Conservation (phyloP, 2,888 invertebrate species). For the Nezara viridula region DNA sequence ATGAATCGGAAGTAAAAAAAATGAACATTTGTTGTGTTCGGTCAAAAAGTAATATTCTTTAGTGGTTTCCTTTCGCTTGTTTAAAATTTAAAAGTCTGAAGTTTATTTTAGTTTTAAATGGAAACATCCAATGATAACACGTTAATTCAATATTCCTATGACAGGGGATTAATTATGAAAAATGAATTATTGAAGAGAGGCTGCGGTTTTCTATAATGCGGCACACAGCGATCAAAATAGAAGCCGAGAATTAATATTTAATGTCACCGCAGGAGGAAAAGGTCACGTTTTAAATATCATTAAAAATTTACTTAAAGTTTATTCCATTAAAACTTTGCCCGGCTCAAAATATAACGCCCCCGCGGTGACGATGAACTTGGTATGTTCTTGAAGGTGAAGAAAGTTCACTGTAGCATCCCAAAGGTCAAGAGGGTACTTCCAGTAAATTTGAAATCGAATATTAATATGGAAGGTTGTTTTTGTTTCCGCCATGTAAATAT, state of each 20-base stretch:
- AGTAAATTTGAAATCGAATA: background rate
- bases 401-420: background rate
- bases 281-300: conserved; percentile 40
- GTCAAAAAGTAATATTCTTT: no score
- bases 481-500: background rate
- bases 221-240: conserved; percentile 9
- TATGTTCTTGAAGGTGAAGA: conserved; percentile 5
- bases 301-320: conserved; percentile 34
- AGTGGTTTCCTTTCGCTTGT: no score
- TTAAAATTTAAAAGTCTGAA: background rate
- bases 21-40: no score
- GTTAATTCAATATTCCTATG: background rate
- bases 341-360: background rate
- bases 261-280: conserved; percentile 18
- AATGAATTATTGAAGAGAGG: conserved; percentile 20
- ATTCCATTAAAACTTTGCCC: conserved; percentile 17
- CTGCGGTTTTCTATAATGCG: conserved; percentile 10
- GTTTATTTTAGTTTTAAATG: background rate
- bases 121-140: background rate
- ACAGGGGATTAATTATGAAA: background rate
- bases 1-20: no score
- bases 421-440: background rate
- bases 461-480: background rate
- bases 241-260: conserved; percentile 28
- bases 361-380: background rate